phyloP scores from a whole-genome alignment of 2,113 vertebrate species.

The Nothobranchius kuhntae region DNA sequence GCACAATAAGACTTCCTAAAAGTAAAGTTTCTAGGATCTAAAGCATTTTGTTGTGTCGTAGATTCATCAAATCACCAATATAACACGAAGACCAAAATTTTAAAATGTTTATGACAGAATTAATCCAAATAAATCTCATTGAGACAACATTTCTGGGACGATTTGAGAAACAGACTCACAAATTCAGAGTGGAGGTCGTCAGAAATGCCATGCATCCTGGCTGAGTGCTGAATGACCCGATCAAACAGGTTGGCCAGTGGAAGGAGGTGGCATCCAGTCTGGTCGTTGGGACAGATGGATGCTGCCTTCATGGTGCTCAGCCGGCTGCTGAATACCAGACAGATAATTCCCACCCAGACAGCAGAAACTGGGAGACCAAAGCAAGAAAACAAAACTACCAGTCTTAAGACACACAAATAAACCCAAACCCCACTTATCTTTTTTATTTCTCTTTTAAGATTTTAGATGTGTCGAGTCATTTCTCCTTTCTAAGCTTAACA shows the following conservation, averaged over 20 bases:
- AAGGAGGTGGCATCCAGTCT: slow-evolving; percentile 64
- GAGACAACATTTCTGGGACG: background rate
- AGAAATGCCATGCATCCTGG: slow-evolving; percentile 80
- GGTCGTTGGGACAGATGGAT: slow-evolving; percentile 61
- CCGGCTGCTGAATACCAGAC: slow-evolving; percentile 38
- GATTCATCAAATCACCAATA: too few species aligned
- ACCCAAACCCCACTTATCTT: too few species aligned
- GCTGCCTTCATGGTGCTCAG: slow-evolving; percentile 30
- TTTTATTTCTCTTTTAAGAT: background rate
- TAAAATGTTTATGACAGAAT: too few species aligned
- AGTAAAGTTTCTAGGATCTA: too few species aligned
- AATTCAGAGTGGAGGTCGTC: slow-evolving; percentile 78
- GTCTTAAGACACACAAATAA: too few species aligned
- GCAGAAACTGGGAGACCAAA: slow-evolving; percentile 13
- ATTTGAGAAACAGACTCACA: slow-evolving; percentile 61
- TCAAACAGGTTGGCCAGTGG: slow-evolving; percentile 80
- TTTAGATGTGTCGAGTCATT: background rate
- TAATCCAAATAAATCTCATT: background rate
- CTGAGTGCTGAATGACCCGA: slow-evolving; percentile 82
- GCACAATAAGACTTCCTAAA: too few species aligned
- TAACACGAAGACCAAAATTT: too few species aligned
- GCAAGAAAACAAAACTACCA: background rate
- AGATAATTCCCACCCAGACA: slow-evolving; percentile 32
- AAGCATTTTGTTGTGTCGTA: too few species aligned
- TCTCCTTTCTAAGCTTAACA: too few species aligned